A percentile compares a stretch with the other conserved stretches of the same genome.
These are phyloP conservation scores for Tenebrio molitor DNA, from an alignment of 1,140 invertebrate genomes.

Conservation along the genomic window DNA sequence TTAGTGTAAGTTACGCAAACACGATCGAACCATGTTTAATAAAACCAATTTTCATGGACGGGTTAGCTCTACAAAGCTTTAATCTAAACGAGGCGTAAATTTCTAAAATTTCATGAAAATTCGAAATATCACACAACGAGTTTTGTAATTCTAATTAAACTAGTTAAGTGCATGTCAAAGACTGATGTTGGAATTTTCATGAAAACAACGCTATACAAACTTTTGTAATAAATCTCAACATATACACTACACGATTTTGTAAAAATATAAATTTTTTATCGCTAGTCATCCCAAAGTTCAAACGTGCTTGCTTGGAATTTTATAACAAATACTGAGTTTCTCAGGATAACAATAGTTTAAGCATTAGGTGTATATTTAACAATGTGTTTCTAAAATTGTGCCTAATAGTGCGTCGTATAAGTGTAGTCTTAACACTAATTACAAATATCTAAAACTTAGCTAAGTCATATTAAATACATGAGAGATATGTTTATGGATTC, in stretches of 20 bases:
- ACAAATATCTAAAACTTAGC: slow-evolving; percentile 49
- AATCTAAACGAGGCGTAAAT: slow-evolving; percentile 37
- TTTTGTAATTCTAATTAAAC: slow-evolving; percentile 1
- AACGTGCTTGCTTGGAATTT: slow-evolving; percentile 54
- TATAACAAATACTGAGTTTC: slow-evolving; percentile 54
- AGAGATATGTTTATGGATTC: slow-evolving; percentile 55
- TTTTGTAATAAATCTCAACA: slow-evolving; percentile 41
- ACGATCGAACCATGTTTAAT: slow-evolving; percentile 32
- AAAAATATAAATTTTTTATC: slow-evolving; percentile 53
- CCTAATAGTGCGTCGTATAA: slow-evolving; percentile 55
- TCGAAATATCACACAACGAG: slow-evolving; percentile 5
- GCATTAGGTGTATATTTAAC: slow-evolving; percentile 59
- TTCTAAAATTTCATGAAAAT: slow-evolving; percentile 38
- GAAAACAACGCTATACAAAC: slow-evolving; percentile 42
- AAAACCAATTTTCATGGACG: slow-evolving; percentile 43
- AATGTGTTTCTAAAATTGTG: slow-evolving; percentile 53
- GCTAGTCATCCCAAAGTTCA: slow-evolving; percentile 48
- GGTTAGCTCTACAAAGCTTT: slow-evolving; percentile 36
- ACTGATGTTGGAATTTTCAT: slow-evolving; percentile 36
- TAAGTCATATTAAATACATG: slow-evolving; percentile 43
- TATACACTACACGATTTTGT: slow-evolving; percentile 49
- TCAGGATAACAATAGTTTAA: slow-evolving; percentile 53
- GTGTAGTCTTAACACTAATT: slow-evolving; percentile 49
- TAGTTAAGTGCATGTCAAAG: not conserved
- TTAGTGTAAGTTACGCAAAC: slow-evolving; percentile 42